These are phyloP conservation scores for Seriola dumerili DNA, from an alignment of 2,113 vertebrate species.

Conservation along the genomic window DNA sequence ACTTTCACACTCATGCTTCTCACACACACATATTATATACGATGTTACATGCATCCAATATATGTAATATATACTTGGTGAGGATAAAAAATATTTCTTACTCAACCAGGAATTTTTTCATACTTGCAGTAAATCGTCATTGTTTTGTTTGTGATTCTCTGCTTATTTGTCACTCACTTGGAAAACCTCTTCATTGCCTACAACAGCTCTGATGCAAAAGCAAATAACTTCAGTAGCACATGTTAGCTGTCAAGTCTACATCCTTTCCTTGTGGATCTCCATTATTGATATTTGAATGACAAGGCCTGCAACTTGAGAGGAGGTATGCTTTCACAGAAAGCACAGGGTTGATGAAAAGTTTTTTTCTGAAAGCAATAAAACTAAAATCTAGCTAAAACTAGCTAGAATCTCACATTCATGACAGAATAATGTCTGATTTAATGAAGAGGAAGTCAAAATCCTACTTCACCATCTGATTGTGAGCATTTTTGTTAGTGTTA, in stretches of 20 bases:
- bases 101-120: background rate
- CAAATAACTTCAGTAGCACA: slow-evolving; percentile 20
- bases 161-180: slow-evolving; percentile 5
- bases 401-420: background rate
- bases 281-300: slow-evolving; percentile 59
- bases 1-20: background rate
- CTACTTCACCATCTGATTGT: background rate
- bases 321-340: slow-evolving; percentile 56
- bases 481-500: background rate
- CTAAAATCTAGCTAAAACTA: background rate
- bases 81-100: background rate
- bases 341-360: slow-evolving; percentile 24
- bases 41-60: slow-evolving; percentile 6
- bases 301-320: slow-evolving; percentile 34
- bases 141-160: slow-evolving; percentile 10
- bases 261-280: slow-evolving; percentile 27
- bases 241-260: slow-evolving; percentile 17
- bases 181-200: background rate
- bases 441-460: slow-evolving; percentile 6
- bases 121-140: background rate
- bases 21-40: background rate
- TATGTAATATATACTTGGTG: background rate
- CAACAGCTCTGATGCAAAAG: background rate
- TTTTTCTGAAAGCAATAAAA: slow-evolving; percentile 8
- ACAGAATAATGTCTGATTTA: slow-evolving; percentile 1